Percentiles rank a stretch among this genome's conserved stretches.
phyloP scores from a whole-genome alignment of 2,113 vertebrate species.

The Saguinus imperator region DNA sequence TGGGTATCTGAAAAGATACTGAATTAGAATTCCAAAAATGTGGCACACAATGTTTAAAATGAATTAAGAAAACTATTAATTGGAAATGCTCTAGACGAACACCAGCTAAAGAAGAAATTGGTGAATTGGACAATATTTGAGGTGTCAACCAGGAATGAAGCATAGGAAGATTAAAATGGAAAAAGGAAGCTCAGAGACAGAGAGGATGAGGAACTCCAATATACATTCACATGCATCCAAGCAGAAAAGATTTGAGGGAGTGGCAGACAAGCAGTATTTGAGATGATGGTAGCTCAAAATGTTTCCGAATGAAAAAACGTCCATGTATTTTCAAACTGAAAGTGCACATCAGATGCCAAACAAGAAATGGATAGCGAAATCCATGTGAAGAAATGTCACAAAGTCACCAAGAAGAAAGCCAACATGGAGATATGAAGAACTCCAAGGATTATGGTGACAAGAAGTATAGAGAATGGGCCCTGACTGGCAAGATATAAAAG shows the following conservation, averaged over 20 bases:
- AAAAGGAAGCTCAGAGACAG: neutral
- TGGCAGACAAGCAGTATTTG: neutral
- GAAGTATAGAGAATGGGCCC: neutral
- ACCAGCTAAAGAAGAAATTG: slow-evolving; percentile 14
- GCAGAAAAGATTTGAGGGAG: neutral
- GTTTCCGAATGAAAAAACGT: neutral
- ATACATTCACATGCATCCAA: neutral
- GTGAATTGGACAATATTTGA: neutral
- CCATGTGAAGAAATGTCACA: neutral
- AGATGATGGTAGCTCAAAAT: neutral
- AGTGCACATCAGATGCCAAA: neutral
- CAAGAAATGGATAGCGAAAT: neutral
- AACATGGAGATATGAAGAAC: neutral
- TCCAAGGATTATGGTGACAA: neutral
- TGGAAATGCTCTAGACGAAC: neutral
- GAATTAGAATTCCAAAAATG: neutral
- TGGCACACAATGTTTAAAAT: neutral
- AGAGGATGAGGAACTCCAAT: neutral
- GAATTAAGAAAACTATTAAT: neutral
- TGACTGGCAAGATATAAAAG: neutral
- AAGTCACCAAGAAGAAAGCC: neutral
- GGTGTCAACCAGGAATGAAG: neutral
- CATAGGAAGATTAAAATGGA: neutral
- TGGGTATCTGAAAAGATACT: neutral
- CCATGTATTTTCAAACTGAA: neutral